Evolutionary conservation across 2,797 vertebrate species (phyloP).

Genomic region (Lacerta bilineata): DNA sequence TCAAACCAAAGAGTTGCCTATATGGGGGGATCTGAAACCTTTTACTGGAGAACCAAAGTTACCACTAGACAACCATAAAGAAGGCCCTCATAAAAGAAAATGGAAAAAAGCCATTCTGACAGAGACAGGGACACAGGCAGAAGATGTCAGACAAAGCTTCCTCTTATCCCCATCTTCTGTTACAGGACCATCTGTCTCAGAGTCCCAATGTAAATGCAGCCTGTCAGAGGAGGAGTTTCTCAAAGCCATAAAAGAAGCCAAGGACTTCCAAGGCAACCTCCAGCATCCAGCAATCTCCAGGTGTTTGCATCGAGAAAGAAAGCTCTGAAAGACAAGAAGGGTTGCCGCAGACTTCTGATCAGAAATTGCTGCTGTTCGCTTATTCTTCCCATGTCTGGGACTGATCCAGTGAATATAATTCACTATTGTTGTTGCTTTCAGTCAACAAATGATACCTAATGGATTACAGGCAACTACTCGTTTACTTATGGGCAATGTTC

Average conservation of each 20-base stretch:
- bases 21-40: background rate
- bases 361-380: too few species aligned
- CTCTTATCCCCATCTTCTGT: constrained; percentile 4
- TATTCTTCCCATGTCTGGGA: too few species aligned
- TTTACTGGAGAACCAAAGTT: background rate
- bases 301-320: background rate
- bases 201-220: background rate
- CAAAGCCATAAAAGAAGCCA: constrained; percentile 16
- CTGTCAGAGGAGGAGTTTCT: constrained; percentile 24
- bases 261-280: background rate
- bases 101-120: background rate
- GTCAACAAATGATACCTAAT: too few species aligned
- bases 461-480: too few species aligned
- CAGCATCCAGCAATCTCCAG: background rate
- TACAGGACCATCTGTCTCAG: constrained; percentile 8
- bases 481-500: too few species aligned
- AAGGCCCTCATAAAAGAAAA: background rate
- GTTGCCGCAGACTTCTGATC: too few species aligned
- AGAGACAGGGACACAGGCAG: background rate
- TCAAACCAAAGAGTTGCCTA: constrained; percentile 3
- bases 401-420: too few species aligned
- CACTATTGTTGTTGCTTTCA: too few species aligned
- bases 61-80: background rate
- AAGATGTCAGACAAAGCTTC: background rate
- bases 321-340: constrained; percentile 5